Evolutionary conservation across 2,888 invertebrate species (phyloP).

Genomic region (Kuschelorhynchus macadamiae): DNA sequence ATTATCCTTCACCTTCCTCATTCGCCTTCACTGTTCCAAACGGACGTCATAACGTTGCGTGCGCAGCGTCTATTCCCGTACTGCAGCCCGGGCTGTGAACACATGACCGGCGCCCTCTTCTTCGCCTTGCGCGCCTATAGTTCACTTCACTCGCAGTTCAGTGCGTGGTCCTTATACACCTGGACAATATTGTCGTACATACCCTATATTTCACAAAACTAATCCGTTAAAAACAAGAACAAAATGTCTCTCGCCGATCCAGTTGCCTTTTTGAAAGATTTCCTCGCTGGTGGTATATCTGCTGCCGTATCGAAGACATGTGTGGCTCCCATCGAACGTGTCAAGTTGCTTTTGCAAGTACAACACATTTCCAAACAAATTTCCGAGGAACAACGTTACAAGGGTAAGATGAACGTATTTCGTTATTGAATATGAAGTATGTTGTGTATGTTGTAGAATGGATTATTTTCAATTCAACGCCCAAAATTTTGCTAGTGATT

Average conservation of each 20-base stretch:
- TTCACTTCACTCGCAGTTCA: slow-evolving; percentile 71
- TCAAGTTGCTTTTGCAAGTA: slow-evolving; percentile 93
- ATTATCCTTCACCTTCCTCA: slow-evolving; percentile 2
- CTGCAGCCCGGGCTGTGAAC: slow-evolving; percentile 36
- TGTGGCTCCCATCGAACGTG: slow-evolving; percentile 95
- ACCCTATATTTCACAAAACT: slow-evolving; percentile 44
- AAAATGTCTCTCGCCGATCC: slow-evolving; percentile 76
- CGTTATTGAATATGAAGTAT: no score
- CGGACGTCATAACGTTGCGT: slow-evolving; percentile 39
- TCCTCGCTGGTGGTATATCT: slow-evolving; percentile 91
- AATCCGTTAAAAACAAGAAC: slow-evolving; percentile 36
- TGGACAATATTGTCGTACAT: slow-evolving; percentile 50
- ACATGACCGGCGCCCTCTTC: slow-evolving; percentile 50
- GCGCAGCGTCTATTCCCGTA: slow-evolving; percentile 45
- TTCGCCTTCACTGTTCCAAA: slow-evolving; percentile 31
- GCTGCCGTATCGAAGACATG: slow-evolving; percentile 95
- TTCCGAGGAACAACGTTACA: slow-evolving; percentile 88
- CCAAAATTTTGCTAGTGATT: slow-evolving; percentile 30
- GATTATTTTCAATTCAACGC: background rate
- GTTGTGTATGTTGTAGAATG: no score
- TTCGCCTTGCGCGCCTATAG: slow-evolving; percentile 23
- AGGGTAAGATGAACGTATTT: slow-evolving; percentile 73
- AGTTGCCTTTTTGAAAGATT: slow-evolving; percentile 90
- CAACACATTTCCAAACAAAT: slow-evolving; percentile 95
- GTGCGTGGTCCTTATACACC: slow-evolving; percentile 71